A percentile compares a stretch with the other conserved stretches of the same genome.
Evolutionary conservation across 2,888 invertebrate genomes (phyloP).

Genomic region (Anaspis maculata): DNA sequence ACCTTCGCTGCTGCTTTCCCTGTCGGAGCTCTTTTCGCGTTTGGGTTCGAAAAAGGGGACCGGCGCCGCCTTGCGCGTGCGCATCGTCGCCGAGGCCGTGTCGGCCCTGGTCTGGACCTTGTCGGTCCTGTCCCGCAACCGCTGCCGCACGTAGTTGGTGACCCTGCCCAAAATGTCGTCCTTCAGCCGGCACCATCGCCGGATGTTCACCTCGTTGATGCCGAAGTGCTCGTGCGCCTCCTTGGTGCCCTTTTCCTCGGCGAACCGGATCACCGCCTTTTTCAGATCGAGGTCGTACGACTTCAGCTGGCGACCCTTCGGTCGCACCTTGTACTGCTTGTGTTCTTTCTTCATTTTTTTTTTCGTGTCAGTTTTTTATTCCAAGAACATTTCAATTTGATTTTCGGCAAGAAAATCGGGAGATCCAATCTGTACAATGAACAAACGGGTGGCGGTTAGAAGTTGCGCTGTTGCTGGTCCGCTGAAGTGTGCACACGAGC

Average conservation of each 20-base stretch:
- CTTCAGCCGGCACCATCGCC: conserved; percentile 31
- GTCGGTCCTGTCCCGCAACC: too few species aligned
- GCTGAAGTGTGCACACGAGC: too few species aligned
- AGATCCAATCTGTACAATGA: too few species aligned
- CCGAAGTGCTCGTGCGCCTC: conserved; percentile 31
- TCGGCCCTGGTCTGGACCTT: too few species aligned
- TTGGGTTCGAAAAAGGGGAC: too few species aligned
- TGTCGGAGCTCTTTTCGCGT: too few species aligned
- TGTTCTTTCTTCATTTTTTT: background rate
- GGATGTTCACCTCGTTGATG: conserved; percentile 32
- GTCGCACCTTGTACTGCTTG: background rate
- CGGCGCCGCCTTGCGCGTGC: too few species aligned
- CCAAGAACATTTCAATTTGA: background rate
- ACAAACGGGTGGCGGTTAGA: too few species aligned
- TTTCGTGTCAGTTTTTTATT: background rate
- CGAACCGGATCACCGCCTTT: conserved; percentile 30
- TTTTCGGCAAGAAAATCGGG: too few species aligned
- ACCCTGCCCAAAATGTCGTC: conserved; percentile 18
- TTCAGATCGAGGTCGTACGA: conserved; percentile 31
- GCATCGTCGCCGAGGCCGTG: too few species aligned
- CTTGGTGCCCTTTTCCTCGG: conserved; percentile 30
- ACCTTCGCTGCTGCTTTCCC: too few species aligned
- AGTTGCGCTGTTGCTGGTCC: too few species aligned
- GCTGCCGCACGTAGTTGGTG: conserved; percentile 6
- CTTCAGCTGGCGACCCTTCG: conserved; percentile 2